Conservation (phyloP, 2,113 vertebrate genomes). For the Aleadryas rufinucha region DNA sequence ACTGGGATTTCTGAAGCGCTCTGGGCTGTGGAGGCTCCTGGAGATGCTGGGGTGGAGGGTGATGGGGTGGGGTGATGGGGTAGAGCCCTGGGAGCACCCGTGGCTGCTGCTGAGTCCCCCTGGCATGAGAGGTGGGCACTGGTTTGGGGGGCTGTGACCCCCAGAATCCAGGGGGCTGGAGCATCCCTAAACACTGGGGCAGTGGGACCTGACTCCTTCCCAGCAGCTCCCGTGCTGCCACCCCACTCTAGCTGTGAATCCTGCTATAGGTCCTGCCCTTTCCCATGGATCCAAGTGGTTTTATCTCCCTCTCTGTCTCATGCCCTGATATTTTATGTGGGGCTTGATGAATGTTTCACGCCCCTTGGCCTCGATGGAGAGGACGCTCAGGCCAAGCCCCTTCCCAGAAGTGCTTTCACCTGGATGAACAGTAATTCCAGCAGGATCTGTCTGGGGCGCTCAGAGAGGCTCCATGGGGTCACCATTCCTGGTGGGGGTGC, state of each 20-base stretch:
- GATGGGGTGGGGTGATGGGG: not conserved
- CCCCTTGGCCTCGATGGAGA: accelerated
- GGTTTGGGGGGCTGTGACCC: accelerated
- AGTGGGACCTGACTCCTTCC: not conserved
- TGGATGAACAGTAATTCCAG: not conserved
- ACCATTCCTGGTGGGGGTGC: accelerated
- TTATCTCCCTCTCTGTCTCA: not conserved
- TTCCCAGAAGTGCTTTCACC: not conserved
- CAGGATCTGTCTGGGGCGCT: accelerated
- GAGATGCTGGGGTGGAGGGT: not conserved
- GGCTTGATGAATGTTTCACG: not conserved
- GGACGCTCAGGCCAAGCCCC: not conserved
- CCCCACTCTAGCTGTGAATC: not conserved
- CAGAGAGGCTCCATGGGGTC: not conserved
- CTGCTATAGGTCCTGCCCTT: not conserved
- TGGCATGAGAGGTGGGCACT: not conserved
- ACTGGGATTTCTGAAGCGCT: constrained; percentile 33
- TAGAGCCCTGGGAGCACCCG: not conserved
- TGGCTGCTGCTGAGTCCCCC: not conserved
- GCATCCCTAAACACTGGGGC: no score
- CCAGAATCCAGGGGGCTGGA: not conserved
- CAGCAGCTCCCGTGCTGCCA: accelerated
- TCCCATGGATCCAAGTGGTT: not conserved
- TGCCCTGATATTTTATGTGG: not conserved
- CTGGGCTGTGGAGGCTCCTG: not conserved